Evolutionary conservation across 2,888 invertebrate genomes (phyloP).

Genomic region (Thera britannica): DNA sequence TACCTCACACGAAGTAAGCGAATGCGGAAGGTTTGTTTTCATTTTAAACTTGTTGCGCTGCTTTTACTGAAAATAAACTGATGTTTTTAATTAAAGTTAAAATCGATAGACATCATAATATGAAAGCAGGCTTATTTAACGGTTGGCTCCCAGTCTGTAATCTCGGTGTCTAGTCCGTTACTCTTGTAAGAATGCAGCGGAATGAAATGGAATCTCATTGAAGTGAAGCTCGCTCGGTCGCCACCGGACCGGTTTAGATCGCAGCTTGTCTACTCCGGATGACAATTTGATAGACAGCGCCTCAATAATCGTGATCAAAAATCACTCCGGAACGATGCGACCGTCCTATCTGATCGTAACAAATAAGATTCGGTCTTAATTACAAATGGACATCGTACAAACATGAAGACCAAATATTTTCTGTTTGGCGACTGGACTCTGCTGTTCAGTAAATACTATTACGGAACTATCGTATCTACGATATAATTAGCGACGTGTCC

Average conservation of each 20-base stretch:
- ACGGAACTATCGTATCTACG: constrained; percentile 11
- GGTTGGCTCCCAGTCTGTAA: constrained; percentile 48
- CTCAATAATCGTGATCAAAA: constrained; percentile 60
- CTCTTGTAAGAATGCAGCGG: constrained; percentile 80
- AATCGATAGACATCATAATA: constrained; percentile 33
- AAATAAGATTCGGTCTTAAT: constrained; percentile 42
- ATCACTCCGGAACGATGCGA: constrained; percentile 42
- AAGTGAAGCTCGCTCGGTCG: constrained; percentile 68
- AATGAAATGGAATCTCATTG: constrained; percentile 84
- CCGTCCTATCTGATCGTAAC: constrained; percentile 40
- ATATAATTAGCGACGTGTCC: constrained; percentile 12
- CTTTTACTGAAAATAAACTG: constrained; percentile 48
- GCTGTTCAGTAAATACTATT: neutral
- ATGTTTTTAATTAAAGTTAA: constrained; percentile 45
- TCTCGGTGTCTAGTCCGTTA: constrained; percentile 75
- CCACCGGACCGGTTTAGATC: constrained; percentile 73
- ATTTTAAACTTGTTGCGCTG: constrained; percentile 53
- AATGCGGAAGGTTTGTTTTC: constrained; percentile 49
- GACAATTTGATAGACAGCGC: constrained; percentile 76
- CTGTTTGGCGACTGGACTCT: constrained; percentile 4
- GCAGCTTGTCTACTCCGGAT: constrained; percentile 68
- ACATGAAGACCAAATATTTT: constrained; percentile 19
- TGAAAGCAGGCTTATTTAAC: constrained; percentile 48
- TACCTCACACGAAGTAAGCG: constrained; percentile 35
- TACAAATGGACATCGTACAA: constrained; percentile 32